Conservation (phyloP, 2,888 invertebrate genomes). For the Epinotia brunnichana region DNA sequence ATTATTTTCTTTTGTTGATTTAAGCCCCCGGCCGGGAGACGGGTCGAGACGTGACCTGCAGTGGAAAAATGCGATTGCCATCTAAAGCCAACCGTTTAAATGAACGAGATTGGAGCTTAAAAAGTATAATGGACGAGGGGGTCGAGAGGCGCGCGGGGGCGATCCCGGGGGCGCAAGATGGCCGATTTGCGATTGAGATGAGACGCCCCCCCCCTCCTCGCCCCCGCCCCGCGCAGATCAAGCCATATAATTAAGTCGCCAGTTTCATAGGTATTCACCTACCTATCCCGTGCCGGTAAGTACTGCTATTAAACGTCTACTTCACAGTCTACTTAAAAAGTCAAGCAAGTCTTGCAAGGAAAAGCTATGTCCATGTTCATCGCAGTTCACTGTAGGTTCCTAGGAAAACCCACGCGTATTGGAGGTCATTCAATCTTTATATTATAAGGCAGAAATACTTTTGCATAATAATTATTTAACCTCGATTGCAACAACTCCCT, state of each 20-base stretch:
- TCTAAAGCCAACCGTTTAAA: constrained; percentile 89
- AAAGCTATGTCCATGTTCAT: not conserved
- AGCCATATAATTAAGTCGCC: constrained; percentile 79
- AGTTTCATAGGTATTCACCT: constrained; percentile 62
- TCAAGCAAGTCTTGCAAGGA: constrained; percentile 20
- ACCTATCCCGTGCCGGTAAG: constrained; percentile 50
- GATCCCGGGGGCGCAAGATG: constrained; percentile 81
- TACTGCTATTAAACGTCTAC: constrained; percentile 27
- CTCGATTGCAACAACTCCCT: too few species aligned
- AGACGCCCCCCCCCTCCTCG: constrained; percentile 69
- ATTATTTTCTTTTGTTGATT: constrained; percentile 88
- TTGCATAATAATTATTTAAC: not conserved
- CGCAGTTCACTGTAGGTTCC: not conserved
- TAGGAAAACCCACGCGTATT: constrained; percentile 27
- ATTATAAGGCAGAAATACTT: not conserved
- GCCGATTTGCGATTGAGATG: constrained; percentile 85
- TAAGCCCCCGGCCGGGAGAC: constrained; percentile 85
- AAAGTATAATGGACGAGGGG: constrained; percentile 87
- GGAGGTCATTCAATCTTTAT: constrained; percentile 1
- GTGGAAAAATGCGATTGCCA: constrained; percentile 88
- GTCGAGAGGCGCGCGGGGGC: constrained; percentile 73
- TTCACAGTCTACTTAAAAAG: constrained; percentile 25
- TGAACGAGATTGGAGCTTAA: constrained; percentile 89
- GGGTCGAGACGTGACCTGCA: constrained; percentile 86
- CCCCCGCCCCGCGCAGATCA: constrained; percentile 71